A percentile compares a stretch with the other conserved stretches of the same genome.
Conservation (phyloP, 2,113 vertebrate species). For the Microcebus tavaratra region DNA sequence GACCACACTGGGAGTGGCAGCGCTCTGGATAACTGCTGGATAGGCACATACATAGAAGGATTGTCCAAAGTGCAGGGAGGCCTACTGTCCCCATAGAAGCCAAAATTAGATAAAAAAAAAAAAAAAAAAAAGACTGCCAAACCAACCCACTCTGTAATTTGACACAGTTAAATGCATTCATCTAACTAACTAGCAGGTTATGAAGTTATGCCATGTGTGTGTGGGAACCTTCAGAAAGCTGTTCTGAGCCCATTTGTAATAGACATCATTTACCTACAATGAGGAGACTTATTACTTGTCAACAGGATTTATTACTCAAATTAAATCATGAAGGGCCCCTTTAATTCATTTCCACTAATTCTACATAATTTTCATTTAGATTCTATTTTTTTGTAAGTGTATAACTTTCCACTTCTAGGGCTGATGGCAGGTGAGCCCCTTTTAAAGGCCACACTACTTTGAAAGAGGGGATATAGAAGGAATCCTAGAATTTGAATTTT, state of each 20-base stretch:
- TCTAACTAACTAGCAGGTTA: neutral
- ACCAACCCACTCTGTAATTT: neutral
- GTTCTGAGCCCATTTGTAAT: neutral
- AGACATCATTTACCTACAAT: neutral
- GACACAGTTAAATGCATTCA: neutral
- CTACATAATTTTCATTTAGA: neutral
- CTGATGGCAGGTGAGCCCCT: neutral
- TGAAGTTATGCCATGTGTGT: neutral
- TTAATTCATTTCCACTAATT: neutral
- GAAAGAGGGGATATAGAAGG: neutral
- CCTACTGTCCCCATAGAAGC: neutral
- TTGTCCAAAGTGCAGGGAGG: neutral
- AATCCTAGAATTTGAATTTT: neutral
- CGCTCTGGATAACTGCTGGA: neutral
- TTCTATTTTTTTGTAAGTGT: neutral
- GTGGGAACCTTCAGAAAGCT: neutral
- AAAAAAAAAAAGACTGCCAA: neutral
- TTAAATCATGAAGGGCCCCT: neutral
- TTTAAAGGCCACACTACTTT: neutral
- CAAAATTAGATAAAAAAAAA: slow-evolving; percentile 1
- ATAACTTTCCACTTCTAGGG: neutral
- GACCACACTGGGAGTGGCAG: neutral
- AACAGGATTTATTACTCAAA: neutral
- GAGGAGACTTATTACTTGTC: neutral
- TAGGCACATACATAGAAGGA: neutral